phyloP scores from a whole-genome alignment of 2,797 vertebrate species.

The Distichodus sexfasciatus region DNA sequence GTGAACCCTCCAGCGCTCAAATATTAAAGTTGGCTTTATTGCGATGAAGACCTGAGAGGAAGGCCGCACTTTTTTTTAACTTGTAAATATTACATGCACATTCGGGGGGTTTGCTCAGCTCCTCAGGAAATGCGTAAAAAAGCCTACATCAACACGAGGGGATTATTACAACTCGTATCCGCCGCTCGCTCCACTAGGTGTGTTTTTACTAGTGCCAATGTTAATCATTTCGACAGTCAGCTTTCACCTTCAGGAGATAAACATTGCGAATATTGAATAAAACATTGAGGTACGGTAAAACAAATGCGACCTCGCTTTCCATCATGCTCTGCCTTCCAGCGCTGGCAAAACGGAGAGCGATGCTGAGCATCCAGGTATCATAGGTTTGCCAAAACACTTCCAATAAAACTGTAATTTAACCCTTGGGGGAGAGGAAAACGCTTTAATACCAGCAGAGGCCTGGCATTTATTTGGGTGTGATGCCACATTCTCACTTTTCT shows the following conservation, averaged over 20 bases:
- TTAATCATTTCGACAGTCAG: background rate
- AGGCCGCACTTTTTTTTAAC: background rate
- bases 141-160: background rate
- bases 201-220: background rate
- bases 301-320: background rate
- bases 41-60: too few relatives aligned
- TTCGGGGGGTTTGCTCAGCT: background rate
- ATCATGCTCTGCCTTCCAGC: background rate
- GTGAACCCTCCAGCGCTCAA: too few relatives aligned
- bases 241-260: background rate
- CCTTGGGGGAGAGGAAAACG: background rate
- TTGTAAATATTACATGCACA: background rate
- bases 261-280: constrained; percentile 11
- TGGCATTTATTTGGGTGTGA: background rate
- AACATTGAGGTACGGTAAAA: background rate
- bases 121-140: background rate
- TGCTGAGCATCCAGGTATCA: background rate
- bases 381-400: background rate
- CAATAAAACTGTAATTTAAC: constrained; percentile 9
- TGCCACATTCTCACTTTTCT: background rate
- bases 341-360: background rate
- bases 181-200: too few relatives aligned
- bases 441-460: background rate
- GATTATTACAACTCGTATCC: background rate
- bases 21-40: too few relatives aligned